Evolutionary conservation across 2,797 vertebrate genomes (phyloP).

Genomic region (Pipistrellus pipistrellus): DNA sequence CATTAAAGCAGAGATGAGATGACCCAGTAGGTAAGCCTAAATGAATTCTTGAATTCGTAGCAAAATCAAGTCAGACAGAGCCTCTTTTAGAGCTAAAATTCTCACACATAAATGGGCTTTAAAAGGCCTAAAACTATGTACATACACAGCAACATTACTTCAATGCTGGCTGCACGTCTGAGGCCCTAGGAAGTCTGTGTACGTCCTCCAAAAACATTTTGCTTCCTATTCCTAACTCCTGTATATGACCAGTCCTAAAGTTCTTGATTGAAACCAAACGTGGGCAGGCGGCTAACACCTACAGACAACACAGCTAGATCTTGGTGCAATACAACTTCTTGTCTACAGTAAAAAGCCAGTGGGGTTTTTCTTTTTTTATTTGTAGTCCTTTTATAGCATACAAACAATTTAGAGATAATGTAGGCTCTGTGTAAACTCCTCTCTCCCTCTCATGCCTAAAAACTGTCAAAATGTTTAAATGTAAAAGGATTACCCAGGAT

Average conservation of each 20-base stretch:
- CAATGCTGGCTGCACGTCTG: neutral
- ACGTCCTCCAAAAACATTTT: neutral
- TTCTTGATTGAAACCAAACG: neutral
- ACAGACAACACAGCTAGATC: rapidly evolving
- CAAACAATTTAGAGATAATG: slow-evolving; percentile 55
- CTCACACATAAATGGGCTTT: neutral
- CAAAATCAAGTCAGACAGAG: slow-evolving; percentile 1
- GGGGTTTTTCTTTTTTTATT: slow-evolving; percentile 38
- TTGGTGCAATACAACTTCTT: neutral
- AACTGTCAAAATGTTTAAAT: slow-evolving; percentile 81
- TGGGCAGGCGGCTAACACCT: neutral
- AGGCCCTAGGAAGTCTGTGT: neutral
- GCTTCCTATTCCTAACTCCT: neutral
- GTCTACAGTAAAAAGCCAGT: neutral
- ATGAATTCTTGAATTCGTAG: slow-evolving; percentile 36
- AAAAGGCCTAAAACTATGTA: neutral
- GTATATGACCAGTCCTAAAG: neutral
- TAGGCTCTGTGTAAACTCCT: neutral
- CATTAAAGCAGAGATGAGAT: slow-evolving; percentile 21
- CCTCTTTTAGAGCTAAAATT: slow-evolving; percentile 24
- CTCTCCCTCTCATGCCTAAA: slow-evolving; percentile 26
- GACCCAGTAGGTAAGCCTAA: neutral
- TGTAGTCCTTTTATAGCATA: slow-evolving; percentile 62
- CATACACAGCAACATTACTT: neutral
- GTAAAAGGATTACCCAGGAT: slow-evolving; percentile 58